Percentiles rank a stretch among this genome's conserved stretches.
Conservation (phyloP, 2,888 invertebrate genomes). For the Acanthococcus lagerstroemiae region DNA sequence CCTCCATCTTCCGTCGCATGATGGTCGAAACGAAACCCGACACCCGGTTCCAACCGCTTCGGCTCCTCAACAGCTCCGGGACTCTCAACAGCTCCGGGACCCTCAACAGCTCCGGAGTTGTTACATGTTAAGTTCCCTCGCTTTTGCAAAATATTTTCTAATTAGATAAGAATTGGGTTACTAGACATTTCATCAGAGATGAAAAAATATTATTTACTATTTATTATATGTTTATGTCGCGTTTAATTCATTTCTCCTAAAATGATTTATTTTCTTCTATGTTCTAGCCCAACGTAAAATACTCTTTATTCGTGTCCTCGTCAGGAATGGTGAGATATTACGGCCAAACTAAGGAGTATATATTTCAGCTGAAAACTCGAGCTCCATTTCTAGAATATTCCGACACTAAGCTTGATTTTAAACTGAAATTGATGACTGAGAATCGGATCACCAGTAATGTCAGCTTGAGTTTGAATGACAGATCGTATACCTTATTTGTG, state of each 20-base stretch:
- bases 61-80: too few relatives aligned
- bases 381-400: constrained; percentile 34
- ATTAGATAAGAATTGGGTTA: too few relatives aligned
- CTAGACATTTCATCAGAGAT: too few relatives aligned
- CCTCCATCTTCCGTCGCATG: too few relatives aligned
- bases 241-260: not conserved
- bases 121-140: too few relatives aligned
- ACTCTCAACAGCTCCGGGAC: too few relatives aligned
- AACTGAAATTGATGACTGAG: constrained; percentile 32
- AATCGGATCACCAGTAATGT: constrained; percentile 33
- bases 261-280: not conserved
- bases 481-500: constrained; percentile 33
- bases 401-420: constrained; percentile 23
- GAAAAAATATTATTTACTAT: too few relatives aligned
- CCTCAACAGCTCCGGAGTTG: too few relatives aligned
- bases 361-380: constrained; percentile 26
- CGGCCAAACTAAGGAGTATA: constrained; percentile 9
- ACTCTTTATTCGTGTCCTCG: constrained; percentile 33
- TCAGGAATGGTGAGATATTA: constrained; percentile 33
- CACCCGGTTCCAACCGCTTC: too few relatives aligned
- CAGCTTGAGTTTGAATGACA: constrained; percentile 34
- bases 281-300: constrained; percentile 35
- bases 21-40: too few relatives aligned
- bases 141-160: too few relatives aligned
- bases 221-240: constrained; percentile 30